Evolutionary conservation across 2,888 invertebrate genomes (phyloP).

Genomic region (Ophioninae sp.): DNA sequence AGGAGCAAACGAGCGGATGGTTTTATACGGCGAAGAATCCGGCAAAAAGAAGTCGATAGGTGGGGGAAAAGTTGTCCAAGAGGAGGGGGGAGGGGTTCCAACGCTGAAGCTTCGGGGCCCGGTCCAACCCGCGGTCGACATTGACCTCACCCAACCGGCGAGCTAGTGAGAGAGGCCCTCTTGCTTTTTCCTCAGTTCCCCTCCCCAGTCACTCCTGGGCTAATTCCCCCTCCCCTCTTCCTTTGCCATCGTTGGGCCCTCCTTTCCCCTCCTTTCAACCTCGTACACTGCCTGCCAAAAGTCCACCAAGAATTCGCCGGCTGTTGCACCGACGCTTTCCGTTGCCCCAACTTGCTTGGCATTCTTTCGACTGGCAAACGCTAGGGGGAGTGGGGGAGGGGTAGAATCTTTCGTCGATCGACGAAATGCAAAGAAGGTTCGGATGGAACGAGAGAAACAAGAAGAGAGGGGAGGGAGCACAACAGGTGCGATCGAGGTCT

Average conservation of each 20-base stretch:
- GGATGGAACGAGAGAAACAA: no score
- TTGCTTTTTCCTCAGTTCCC: conserved; percentile 9
- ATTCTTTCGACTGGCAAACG: background rate
- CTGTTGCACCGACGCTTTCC: conserved; percentile 62
- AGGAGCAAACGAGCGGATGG: conserved; percentile 1
- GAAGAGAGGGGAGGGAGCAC: conserved; percentile 60
- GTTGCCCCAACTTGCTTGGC: conserved; percentile 52
- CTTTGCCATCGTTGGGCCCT: conserved; percentile 49
- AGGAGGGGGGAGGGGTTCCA: conserved; percentile 59
- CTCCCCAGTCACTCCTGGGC: conserved; percentile 42
- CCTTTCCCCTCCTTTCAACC: conserved; percentile 60
- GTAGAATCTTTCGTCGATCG: background rate
- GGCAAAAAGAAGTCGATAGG: background rate
- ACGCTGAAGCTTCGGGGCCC: conserved; percentile 73
- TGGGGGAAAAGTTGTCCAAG: background rate
- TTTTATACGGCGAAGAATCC: conserved; percentile 48
- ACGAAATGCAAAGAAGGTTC: conserved; percentile 12
- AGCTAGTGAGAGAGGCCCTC: conserved; percentile 64
- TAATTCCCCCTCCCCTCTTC: conserved; percentile 44
- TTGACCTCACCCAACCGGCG: conserved; percentile 80
- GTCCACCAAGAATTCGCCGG: conserved; percentile 75
- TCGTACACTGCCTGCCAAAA: conserved; percentile 79
- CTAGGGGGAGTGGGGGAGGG: background rate
- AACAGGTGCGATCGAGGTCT: conserved; percentile 63
- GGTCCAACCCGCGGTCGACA: conserved; percentile 79